phyloP scores from a whole-genome alignment of 2,888 invertebrate genomes.

The Trichacis sp. region DNA sequence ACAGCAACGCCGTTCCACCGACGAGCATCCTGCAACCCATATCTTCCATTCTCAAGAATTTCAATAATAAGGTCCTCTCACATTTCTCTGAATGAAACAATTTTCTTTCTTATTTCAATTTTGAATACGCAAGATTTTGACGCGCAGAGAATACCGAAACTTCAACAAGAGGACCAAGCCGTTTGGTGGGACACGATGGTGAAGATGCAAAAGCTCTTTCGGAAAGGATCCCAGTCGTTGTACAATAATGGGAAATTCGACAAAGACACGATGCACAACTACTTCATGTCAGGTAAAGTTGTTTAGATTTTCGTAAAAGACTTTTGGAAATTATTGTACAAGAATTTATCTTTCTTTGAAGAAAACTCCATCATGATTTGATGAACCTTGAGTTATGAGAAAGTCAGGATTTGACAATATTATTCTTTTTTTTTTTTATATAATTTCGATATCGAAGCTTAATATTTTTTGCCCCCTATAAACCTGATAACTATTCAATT shows the following conservation, averaged over 20 bases:
- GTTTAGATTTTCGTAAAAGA: background rate
- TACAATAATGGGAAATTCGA: constrained; percentile 87
- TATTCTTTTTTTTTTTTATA: too few species aligned
- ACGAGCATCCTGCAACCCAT: constrained; percentile 96
- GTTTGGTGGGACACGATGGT: constrained; percentile 98
- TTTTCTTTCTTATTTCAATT: too few species aligned
- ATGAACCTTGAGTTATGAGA: too few species aligned
- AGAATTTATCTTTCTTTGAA: background rate
- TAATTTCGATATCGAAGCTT: too few species aligned
- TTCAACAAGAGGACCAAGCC: constrained; percentile 96
- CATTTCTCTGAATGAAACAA: background rate
- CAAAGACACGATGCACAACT: constrained; percentile 95
- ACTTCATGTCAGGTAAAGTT: constrained; percentile 93
- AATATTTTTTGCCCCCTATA: too few species aligned
- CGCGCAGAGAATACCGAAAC: constrained; percentile 92
- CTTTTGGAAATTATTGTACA: background rate
- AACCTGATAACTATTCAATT: too few species aligned
- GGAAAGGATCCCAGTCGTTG: constrained; percentile 91
- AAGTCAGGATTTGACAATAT: too few species aligned
- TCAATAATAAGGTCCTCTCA: constrained; percentile 89
- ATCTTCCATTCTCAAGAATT: constrained; percentile 95
- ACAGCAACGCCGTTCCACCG: constrained; percentile 95
- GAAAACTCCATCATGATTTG: too few species aligned
- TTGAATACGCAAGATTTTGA: too few species aligned
- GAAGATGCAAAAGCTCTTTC: constrained; percentile 93